Conservation (phyloP, 2,888 invertebrate species). For the Salpingus planirostris region DNA sequence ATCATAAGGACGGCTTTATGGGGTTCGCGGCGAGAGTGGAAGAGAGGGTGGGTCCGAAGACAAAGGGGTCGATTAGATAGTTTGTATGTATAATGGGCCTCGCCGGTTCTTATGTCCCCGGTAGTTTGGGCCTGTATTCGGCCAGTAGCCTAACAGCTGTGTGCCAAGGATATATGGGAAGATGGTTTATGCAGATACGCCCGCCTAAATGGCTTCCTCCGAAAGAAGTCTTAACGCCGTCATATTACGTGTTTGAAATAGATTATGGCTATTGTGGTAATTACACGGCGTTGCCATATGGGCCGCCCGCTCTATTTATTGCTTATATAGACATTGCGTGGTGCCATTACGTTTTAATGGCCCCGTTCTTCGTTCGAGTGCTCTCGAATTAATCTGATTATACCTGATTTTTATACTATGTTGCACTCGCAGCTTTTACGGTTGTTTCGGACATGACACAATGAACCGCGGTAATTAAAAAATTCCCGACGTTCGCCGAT, state of each 20-base stretch:
- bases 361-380: slow-evolving; percentile 17
- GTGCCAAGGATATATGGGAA: slow-evolving; percentile 31
- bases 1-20: too few relatives aligned
- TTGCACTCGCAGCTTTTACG: slow-evolving; percentile 7
- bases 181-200: slow-evolving; percentile 40
- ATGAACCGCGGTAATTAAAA: too few relatives aligned
- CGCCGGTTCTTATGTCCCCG: slow-evolving; percentile 18
- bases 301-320: slow-evolving; percentile 27
- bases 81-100: slow-evolving; percentile 35
- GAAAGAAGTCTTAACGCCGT: slow-evolving; percentile 43
- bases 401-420: slow-evolving; percentile 16
- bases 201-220: slow-evolving; percentile 35
- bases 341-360: slow-evolving; percentile 33
- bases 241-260: slow-evolving; percentile 43
- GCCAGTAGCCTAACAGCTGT: slow-evolving; percentile 35
- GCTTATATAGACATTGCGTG: slow-evolving; percentile 32
- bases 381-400: slow-evolving; percentile 16
- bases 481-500: too few relatives aligned
- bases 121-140: slow-evolving; percentile 28
- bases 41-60: too few relatives aligned
- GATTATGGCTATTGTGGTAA: slow-evolving; percentile 42
- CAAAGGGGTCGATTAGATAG: slow-evolving; percentile 40
- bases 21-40: too few relatives aligned
- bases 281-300: slow-evolving; percentile 40
- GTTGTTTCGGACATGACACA: too few relatives aligned